Evolutionary conservation across 2,113 vertebrate genomes (phyloP), one percentile per base, ranked within the genome.

Genomic region (Bubalus kerabau): DNA sequence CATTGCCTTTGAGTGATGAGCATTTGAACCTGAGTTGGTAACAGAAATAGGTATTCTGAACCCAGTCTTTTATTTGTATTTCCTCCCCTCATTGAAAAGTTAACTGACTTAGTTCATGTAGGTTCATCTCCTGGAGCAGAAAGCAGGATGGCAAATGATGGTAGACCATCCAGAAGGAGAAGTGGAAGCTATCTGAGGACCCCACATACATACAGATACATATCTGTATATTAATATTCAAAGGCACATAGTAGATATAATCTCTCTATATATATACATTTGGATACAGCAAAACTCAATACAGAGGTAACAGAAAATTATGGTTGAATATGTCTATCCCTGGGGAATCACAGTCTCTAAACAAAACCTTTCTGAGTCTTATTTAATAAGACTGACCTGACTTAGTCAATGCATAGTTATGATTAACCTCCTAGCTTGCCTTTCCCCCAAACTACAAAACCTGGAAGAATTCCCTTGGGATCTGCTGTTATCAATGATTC

Each of bases 131-230:
- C 57, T 67, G 11, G 40, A 59, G 13, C 8, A 84, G 21, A 62
- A 71, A 67, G 4, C 30, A 96, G 15, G 17, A 8, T 50, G 7
- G 16, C n/a, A 84, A 74, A 43, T 2, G 2, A 30, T 59, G 26
- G 5, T 2, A 67, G 40, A 76, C 15, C 4, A 15, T 54, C 36
- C n/a, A 21, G 46, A 81, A 1, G 2, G 14, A 7, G 6, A 86
- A 26, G 60, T 17, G 28, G 15, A 19, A 36, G 52, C 48, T 26
- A 4, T 28, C 21, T 28, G 64, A 26, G 46, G 2, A 30, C 4
- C 13, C 21, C 40, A 21, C 4, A 23, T 26, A 50, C 4, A 21
- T 60, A 60, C 3, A 11, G 6, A 1, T 28, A 28, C 2, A 6
- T 30, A 6, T n/a, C 16, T 30, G 14, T 5, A 48, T 50, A 50